Conservation (phyloP, 2,888 invertebrate species). For the Pyrrhia umbra region DNA sequence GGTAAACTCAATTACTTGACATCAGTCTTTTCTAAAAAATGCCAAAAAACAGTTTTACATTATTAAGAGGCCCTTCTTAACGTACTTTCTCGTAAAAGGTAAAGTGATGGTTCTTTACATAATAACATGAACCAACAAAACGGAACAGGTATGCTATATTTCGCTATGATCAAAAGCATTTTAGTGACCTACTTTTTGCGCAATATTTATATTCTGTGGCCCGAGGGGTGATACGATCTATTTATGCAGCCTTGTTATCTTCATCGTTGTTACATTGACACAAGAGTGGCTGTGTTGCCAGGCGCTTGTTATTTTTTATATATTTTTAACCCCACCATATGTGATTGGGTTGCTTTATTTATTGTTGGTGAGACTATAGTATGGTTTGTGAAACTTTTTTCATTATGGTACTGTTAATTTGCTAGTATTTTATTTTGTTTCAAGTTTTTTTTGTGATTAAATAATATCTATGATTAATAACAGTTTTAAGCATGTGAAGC, state of each 20-base stretch:
- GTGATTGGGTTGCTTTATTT: slow-evolving; percentile 36
- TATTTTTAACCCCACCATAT: slow-evolving; percentile 43
- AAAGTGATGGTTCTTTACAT: slow-evolving; percentile 22
- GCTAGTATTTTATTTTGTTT: background rate
- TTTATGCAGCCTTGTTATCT: slow-evolving; percentile 68
- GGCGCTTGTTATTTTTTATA: slow-evolving; percentile 67
- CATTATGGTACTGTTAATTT: background rate
- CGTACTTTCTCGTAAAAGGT: slow-evolving; percentile 19
- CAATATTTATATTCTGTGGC: slow-evolving; percentile 60
- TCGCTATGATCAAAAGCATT: slow-evolving; percentile 46
- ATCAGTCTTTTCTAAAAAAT: no score
- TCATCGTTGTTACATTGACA: slow-evolving; percentile 66
- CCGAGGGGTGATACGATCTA: slow-evolving; percentile 61
- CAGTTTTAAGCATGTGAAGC: background rate
- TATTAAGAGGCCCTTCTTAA: slow-evolving; percentile 7
- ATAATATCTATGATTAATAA: no score
- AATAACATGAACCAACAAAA: slow-evolving; percentile 27
- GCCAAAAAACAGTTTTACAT: no score
- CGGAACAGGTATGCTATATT: slow-evolving; percentile 45
- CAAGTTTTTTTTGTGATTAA: no score
- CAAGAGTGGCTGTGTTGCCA: slow-evolving; percentile 58
- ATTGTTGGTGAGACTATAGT: slow-evolving; percentile 8
- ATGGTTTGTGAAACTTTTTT: background rate
- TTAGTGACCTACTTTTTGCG: slow-evolving; percentile 62
- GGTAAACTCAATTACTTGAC: background rate